Evolutionary conservation across 2,888 invertebrate species (phyloP).

Genomic region (Cephus runcator): DNA sequence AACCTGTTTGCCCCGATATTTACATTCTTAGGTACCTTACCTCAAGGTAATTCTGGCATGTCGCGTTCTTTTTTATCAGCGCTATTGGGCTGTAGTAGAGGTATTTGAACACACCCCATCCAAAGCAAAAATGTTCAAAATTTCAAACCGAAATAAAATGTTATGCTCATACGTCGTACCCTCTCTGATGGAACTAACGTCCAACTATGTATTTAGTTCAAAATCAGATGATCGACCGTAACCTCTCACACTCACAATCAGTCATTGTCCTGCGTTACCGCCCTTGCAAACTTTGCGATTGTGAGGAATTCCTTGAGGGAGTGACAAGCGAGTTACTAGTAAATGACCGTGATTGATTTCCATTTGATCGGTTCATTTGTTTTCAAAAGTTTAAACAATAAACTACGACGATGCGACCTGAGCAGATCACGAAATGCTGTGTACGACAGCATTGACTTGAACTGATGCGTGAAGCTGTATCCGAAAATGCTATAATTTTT

Average conservation of each 20-base stretch:
- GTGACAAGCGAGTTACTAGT: not conserved
- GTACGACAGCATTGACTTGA: not conserved
- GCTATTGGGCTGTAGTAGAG: not conserved
- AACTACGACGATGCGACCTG: not conserved
- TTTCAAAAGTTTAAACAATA: not conserved
- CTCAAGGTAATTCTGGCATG: too few species aligned
- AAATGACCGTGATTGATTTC: not conserved
- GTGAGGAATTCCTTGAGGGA: not conserved
- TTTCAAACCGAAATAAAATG: too few species aligned
- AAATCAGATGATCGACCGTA: not conserved
- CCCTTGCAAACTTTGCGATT: not conserved
- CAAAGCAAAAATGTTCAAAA: too few species aligned
- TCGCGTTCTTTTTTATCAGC: not conserved
- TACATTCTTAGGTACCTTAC: too few species aligned
- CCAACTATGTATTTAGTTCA: not conserved
- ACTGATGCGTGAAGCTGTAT: not conserved
- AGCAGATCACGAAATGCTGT: not conserved
- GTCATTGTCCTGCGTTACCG: not conserved
- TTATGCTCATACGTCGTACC: too few species aligned
- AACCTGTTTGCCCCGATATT: too few species aligned
- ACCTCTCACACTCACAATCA: not conserved
- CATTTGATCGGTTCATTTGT: not conserved
- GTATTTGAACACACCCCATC: not conserved
- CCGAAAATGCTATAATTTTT: not conserved
- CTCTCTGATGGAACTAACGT: too few species aligned